These are phyloP conservation scores for Ceyx erithaca DNA, from an alignment of 2,797 vertebrate genomes.

Conservation along the genomic window DNA sequence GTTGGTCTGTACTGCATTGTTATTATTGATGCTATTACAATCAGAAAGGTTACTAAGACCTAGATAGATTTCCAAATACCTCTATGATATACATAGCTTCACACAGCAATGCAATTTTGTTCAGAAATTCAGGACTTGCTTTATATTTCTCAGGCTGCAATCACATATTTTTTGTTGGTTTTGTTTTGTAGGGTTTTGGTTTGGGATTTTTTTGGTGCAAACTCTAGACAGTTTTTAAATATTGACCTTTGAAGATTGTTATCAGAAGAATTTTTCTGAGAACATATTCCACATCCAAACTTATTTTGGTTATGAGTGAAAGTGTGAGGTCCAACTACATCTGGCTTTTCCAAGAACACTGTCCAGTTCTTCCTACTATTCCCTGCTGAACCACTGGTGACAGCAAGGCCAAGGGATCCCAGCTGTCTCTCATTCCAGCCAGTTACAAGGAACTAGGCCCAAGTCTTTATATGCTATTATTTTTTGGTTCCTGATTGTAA, in stretches of 20 bases:
- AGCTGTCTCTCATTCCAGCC: background rate
- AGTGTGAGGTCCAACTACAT: background rate
- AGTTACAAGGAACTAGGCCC: background rate
- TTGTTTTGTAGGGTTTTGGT: too few relatives aligned
- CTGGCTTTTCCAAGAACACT: background rate
- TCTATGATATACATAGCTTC: background rate
- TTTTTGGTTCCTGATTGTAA: background rate
- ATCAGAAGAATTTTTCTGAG: background rate
- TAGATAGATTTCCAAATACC: background rate
- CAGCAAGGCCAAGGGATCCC: background rate
- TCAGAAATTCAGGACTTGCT: background rate
- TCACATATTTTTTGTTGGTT: background rate
- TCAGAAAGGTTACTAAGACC: background rate
- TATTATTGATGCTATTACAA: background rate
- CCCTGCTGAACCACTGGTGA: background rate
- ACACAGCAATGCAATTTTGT: background rate
- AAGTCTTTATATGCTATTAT: background rate
- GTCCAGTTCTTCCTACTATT: background rate
- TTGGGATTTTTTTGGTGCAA: background rate
- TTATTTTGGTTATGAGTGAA: background rate
- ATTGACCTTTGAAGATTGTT: background rate
- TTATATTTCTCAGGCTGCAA: background rate
- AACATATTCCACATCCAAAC: background rate
- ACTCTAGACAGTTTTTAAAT: background rate
- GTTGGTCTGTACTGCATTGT: background rate